Evolutionary conservation across 1,140 invertebrate species (phyloP).

Genomic region (Drosophila carrolli): DNA sequence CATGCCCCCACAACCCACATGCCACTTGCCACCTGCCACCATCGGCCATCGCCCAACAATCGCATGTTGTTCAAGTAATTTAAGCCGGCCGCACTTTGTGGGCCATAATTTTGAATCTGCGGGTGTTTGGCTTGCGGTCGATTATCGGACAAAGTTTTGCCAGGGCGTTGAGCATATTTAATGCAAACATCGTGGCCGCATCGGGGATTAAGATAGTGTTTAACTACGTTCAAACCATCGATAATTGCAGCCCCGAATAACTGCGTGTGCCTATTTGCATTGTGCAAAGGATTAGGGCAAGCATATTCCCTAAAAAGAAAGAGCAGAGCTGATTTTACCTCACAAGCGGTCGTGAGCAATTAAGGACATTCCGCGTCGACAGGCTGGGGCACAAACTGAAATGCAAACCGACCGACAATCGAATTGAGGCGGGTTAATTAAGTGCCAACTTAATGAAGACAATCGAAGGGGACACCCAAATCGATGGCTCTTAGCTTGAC

Average conservation of each 20-base stretch:
- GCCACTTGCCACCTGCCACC: background rate
- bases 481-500: slow-evolving; percentile 6
- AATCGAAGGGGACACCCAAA: slow-evolving; percentile 21
- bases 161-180: slow-evolving; percentile 27
- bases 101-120: slow-evolving; percentile 59
- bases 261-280: background rate
- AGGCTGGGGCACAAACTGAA: background rate
- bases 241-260: slow-evolving; percentile 22
- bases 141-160: slow-evolving; percentile 26
- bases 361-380: slow-evolving; percentile 5
- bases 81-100: slow-evolving; percentile 57
- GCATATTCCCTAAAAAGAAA: background rate
- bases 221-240: slow-evolving; percentile 10
- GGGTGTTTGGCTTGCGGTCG: slow-evolving; percentile 44
- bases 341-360: background rate
- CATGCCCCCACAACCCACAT: background rate
- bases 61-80: slow-evolving; percentile 48
- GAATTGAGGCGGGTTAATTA: slow-evolving; percentile 49
- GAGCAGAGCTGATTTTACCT: background rate
- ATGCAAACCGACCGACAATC: slow-evolving; percentile 15
- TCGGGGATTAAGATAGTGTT: slow-evolving; percentile 13
- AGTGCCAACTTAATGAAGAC: slow-evolving; percentile 70
- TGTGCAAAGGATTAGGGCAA: background rate
- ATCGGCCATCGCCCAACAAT: slow-evolving; percentile 2
- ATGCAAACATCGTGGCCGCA: slow-evolving; percentile 36